These are phyloP conservation scores for Bombus cullumanus DNA, from an alignment of 1,140 invertebrate genomes.

Conservation along the genomic window DNA sequence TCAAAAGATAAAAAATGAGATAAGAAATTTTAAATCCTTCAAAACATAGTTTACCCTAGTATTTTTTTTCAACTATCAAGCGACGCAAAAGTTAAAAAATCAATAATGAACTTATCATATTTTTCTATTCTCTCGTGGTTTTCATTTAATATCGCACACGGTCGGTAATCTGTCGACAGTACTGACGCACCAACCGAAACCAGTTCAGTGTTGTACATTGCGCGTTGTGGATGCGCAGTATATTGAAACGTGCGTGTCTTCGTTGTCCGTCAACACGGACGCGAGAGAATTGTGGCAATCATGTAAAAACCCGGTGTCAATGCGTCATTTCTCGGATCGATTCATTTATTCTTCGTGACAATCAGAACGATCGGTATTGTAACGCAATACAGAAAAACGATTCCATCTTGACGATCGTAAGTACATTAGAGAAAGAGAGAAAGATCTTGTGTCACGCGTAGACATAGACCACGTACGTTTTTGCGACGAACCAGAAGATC, in stretches of 20 bases:
- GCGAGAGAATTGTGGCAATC: constrained; percentile 41
- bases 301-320: constrained; percentile 43
- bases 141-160: background rate
- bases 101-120: background rate
- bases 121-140: background rate
- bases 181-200: constrained; percentile 11
- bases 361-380: background rate
- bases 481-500: constrained; percentile 1
- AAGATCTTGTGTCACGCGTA: constrained; percentile 6
- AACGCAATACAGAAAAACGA: background rate
- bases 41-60: background rate
- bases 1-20: background rate
- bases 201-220: constrained; percentile 15
- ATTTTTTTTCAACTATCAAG: background rate
- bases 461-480: background rate
- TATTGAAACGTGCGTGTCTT: constrained; percentile 60
- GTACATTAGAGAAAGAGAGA: background rate
- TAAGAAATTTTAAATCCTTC: background rate
- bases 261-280: constrained; percentile 47
- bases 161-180: constrained; percentile 12
- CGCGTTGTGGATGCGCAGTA: constrained; percentile 45
- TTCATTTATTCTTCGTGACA: background rate
- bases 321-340: constrained; percentile 4
- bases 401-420: background rate
- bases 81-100: background rate